A percentile compares a stretch with the other conserved stretches of the same genome.
Conservation (phyloP, 2,797 vertebrate species). For the Salarias fasciatus region DNA sequence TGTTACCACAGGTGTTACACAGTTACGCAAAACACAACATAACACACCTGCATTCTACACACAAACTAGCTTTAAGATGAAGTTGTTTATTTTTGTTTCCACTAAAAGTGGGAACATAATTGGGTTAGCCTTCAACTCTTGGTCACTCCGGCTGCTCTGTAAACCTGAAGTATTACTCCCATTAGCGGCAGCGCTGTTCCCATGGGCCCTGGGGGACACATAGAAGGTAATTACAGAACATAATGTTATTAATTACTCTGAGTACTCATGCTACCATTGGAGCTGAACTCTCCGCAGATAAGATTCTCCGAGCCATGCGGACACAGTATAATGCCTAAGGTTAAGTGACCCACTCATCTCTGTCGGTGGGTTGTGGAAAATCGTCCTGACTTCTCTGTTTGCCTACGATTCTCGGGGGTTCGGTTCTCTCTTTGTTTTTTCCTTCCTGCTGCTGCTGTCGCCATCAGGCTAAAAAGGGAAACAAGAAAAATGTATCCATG, state of each 20-base stretch:
- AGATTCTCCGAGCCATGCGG: constrained; percentile 47
- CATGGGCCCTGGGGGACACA: constrained; percentile 67
- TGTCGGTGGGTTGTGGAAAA: constrained; percentile 39
- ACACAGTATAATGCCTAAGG: constrained; percentile 45
- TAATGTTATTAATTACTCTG: constrained; percentile 81
- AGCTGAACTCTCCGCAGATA: constrained; percentile 57
- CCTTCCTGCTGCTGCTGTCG: constrained; percentile 4
- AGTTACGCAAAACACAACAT: constrained; percentile 9
- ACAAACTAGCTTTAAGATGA: constrained; percentile 11
- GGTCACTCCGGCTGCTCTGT: constrained; percentile 58
- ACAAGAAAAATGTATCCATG: constrained; percentile 21
- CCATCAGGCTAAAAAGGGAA: constrained; percentile 17
- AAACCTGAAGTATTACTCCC: constrained; percentile 70
- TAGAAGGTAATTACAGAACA: constrained; percentile 80
- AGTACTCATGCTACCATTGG: constrained; percentile 49
- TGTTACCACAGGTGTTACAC: background rate
- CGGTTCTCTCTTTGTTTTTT: constrained; percentile 15
- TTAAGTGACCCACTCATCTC: constrained; percentile 65
- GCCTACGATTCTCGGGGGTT: constrained; percentile 6
- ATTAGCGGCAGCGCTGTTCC: constrained; percentile 71
- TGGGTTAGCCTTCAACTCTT: constrained; percentile 55
- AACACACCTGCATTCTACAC: constrained; percentile 45
- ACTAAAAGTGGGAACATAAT: constrained; percentile 53
- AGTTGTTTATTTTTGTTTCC: constrained; percentile 25
- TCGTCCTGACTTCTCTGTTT: constrained; percentile 23